Evolutionary conservation across 2,113 vertebrate species (phyloP).

Genomic region (Pelobates fuscus): DNA sequence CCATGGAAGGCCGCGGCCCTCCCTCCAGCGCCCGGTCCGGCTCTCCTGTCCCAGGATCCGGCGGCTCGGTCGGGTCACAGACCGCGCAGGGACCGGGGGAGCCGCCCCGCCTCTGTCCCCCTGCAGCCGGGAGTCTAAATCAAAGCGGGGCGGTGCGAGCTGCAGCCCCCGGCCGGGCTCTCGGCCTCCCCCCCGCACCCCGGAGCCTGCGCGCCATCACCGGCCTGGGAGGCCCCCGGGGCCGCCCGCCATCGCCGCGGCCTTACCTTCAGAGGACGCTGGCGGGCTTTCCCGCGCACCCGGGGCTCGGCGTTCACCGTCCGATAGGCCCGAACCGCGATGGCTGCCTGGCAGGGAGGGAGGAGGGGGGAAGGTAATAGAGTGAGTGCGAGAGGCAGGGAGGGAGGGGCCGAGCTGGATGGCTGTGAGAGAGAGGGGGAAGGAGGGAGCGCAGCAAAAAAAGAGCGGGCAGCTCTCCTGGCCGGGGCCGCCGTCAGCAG

Average conservation of each 20-base stretch:
- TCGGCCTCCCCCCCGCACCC: slow-evolving; percentile 9
- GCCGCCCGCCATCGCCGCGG: slow-evolving; percentile 7
- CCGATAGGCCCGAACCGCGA: slow-evolving; percentile 59
- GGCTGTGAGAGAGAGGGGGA: slow-evolving; percentile 67
- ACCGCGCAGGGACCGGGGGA: too few relatives aligned
- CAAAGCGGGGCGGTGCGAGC: neutral
- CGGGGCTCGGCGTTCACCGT: slow-evolving; percentile 59
- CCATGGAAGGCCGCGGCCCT: slow-evolving; percentile 41
- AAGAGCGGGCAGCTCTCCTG: slow-evolving; percentile 90
- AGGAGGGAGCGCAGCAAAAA: slow-evolving; percentile 63
- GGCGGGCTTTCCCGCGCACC: slow-evolving; percentile 45
- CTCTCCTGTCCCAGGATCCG: slow-evolving; percentile 8
- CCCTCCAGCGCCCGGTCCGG: slow-evolving; percentile 53
- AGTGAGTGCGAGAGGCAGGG: slow-evolving; percentile 73
- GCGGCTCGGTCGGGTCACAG: neutral
- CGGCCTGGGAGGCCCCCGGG: slow-evolving; percentile 44
- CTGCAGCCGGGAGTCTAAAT: neutral
- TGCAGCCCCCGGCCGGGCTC: neutral
- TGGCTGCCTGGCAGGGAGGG: slow-evolving; percentile 45
- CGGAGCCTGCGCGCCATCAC: neutral
- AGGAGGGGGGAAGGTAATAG: slow-evolving; percentile 68
- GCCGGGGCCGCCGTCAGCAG: slow-evolving; percentile 88
- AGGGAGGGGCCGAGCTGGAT: slow-evolving; percentile 89
- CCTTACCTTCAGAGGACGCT: slow-evolving; percentile 12
- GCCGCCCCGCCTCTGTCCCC: neutral